Evolutionary conservation across 2,113 vertebrate genomes (phyloP).

Genomic region (Oceanodroma tethys): DNA sequence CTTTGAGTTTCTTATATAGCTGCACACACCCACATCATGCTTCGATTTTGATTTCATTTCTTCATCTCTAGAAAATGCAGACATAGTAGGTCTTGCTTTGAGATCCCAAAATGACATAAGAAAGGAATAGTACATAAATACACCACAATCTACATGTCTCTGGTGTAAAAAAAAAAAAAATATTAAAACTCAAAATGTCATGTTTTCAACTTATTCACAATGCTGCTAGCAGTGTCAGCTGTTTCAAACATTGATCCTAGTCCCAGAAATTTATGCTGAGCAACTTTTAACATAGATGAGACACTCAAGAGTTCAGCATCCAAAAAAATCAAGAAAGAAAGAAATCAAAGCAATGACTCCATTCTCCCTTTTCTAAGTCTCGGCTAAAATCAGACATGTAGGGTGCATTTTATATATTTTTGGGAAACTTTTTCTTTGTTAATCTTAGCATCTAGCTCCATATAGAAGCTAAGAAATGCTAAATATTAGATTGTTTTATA

Average conservation of each 20-base stretch:
- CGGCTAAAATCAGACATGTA: background rate
- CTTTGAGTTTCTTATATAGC: background rate
- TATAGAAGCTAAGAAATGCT: background rate
- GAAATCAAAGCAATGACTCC: background rate
- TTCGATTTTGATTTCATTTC: background rate
- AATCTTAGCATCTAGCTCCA: background rate
- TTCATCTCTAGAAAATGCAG: background rate
- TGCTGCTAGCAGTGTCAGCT: background rate
- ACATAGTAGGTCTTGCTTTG: background rate
- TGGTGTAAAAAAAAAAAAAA: background rate
- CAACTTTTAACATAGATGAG: background rate
- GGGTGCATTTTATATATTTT: background rate
- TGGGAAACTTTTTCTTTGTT: background rate
- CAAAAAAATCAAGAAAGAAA: background rate
- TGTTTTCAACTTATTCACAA: background rate
- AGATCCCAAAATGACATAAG: background rate
- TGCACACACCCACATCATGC: background rate
- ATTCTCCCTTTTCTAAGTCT: background rate
- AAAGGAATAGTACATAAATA: background rate
- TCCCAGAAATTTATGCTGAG: background rate
- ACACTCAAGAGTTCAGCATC: background rate
- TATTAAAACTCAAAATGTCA: too few relatives aligned
- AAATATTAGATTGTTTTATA: background rate
- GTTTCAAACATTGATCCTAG: background rate
- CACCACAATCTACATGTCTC: background rate